phyloP scores from a whole-genome alignment of 2,113 vertebrate species.

The Pipa parva region DNA sequence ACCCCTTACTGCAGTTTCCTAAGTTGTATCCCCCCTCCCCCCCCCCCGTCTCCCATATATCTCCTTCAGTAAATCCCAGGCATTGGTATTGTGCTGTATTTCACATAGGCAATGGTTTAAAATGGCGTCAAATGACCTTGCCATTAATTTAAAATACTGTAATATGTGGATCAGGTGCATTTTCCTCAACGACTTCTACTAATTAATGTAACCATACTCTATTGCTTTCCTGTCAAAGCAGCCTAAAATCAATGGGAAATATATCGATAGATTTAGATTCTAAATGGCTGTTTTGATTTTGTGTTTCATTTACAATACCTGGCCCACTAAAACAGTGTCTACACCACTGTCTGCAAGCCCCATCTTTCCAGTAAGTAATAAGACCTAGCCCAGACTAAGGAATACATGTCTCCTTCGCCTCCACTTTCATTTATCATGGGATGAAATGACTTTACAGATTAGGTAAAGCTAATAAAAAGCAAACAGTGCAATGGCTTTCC shows the following conservation, averaged over 20 bases:
- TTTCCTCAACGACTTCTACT: neutral
- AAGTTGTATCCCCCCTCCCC: no score
- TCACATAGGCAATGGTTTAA: no score
- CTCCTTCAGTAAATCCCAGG: neutral
- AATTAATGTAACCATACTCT: neutral
- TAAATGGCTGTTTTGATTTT: neutral
- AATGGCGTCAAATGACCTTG: neutral
- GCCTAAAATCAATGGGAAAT: neutral
- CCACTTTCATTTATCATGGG: neutral
- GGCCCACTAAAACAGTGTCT: neutral
- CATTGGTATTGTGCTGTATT: neutral
- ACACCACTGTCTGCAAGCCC: neutral
- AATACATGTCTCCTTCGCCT: neutral
- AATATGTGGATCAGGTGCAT: neutral
- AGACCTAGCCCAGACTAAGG: neutral
- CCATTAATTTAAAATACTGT: neutral
- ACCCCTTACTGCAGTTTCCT: no score
- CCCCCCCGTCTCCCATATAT: no score
- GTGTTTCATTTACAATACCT: neutral
- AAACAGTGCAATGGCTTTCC: no score
- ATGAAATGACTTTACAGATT: neutral
- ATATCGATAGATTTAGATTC: neutral
- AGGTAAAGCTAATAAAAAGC: neutral
- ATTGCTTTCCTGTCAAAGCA: neutral
- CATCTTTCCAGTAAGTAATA: neutral